phyloP scores from a whole-genome alignment of 2,113 vertebrate species.

The Guaruba guarouba region DNA sequence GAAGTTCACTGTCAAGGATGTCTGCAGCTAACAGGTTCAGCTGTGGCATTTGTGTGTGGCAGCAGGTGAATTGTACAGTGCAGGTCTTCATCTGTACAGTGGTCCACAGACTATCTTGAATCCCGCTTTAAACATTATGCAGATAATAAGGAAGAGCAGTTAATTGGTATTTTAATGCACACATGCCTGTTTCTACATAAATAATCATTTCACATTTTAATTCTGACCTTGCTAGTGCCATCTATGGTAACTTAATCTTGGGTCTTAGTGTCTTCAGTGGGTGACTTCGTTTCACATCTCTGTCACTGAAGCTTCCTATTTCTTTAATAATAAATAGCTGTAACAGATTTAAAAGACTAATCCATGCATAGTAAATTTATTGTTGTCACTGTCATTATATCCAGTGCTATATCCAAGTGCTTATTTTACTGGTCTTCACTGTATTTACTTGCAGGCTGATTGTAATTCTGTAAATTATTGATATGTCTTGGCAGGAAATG shows the following conservation, averaged over 20 bases:
- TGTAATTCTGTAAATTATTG: constrained; percentile 14
- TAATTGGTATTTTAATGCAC: neutral
- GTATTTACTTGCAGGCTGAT: neutral
- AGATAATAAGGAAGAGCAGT: neutral
- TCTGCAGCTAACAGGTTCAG: neutral
- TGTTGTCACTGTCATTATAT: neutral
- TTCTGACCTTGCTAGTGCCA: neutral
- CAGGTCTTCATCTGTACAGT: neutral
- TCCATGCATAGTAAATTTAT: neutral
- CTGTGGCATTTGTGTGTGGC: rapidly evolving
- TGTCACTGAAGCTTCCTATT: neutral
- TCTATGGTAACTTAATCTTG: neutral
- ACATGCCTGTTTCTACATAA: neutral
- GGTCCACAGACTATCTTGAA: neutral
- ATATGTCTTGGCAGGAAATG: neutral
- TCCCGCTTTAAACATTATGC: neutral
- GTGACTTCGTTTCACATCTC: neutral
- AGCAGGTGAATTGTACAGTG: neutral
- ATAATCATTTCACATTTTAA: neutral
- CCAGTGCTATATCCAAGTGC: neutral
- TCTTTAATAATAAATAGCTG: constrained; percentile 30
- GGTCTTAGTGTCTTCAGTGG: neutral
- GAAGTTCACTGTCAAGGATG: neutral
- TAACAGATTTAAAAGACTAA: neutral
- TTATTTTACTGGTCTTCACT: neutral